These are phyloP conservation scores for Girardinus metallicus DNA, from an alignment of 2,797 vertebrate species.

Conservation along the genomic window DNA sequence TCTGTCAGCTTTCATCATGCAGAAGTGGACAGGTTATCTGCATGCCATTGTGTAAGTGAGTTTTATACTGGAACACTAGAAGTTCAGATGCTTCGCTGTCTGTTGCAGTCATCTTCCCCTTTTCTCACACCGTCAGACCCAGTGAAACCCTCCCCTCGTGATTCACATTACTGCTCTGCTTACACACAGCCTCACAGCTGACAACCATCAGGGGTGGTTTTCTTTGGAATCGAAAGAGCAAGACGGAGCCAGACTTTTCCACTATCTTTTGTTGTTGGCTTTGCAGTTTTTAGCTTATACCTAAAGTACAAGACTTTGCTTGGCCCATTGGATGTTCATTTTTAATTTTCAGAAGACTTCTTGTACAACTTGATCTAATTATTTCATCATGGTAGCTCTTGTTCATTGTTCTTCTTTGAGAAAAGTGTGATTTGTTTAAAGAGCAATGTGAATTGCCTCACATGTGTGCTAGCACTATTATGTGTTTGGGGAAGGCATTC, in stretches of 20 bases:
- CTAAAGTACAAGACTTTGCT: slow-evolving; percentile 15
- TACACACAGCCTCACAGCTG: slow-evolving; percentile 62
- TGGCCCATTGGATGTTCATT: slow-evolving; percentile 11
- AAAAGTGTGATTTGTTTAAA: slow-evolving; percentile 8
- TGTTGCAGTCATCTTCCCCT: slow-evolving; percentile 2
- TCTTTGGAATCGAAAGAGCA: slow-evolving; percentile 40
- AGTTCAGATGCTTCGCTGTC: slow-evolving; percentile 26
- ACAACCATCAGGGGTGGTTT: slow-evolving; percentile 52
- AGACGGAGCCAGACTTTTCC: slow-evolving; percentile 4
- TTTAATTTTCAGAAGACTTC: slow-evolving; percentile 26
- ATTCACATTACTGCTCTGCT: slow-evolving; percentile 68
- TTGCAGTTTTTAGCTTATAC: slow-evolving; percentile 3
- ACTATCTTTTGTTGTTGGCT: slow-evolving; percentile 4
- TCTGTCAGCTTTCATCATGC: not conserved
- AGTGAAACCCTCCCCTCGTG: slow-evolving; percentile 59
- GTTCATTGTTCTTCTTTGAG: slow-evolving; percentile 8
- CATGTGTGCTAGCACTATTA: not conserved
- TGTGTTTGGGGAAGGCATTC: slow-evolving; percentile 1
- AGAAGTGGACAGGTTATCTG: slow-evolving; percentile 29
- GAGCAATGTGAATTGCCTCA: slow-evolving; percentile 9
- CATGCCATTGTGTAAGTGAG: slow-evolving; percentile 13
- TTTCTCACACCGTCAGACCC: slow-evolving; percentile 9
- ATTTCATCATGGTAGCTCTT: slow-evolving; percentile 24
- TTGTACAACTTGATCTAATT: slow-evolving; percentile 20
- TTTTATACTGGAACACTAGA: slow-evolving; percentile 18